Base-by-base conservation (phyloP, 2,113 vertebrate species). In the Elgaria multicarinata region DNA sequence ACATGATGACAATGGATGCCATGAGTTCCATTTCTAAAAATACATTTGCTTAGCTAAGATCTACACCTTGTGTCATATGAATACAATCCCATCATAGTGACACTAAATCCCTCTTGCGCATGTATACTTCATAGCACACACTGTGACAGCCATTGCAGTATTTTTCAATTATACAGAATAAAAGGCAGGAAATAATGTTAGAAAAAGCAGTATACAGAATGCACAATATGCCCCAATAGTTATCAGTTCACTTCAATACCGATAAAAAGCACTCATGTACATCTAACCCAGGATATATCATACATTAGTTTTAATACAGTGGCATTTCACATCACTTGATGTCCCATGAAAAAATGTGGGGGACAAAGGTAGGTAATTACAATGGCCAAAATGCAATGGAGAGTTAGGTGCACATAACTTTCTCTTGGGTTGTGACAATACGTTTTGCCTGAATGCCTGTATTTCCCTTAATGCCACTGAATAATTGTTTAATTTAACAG, bases 391-490 rank as follows among this genome's bases (percentile, higher is more conserved):
- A 16, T 72, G 24, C 67, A 55, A 74, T 33, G 39, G 67, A 72
- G 22, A 20, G 12, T 67, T 46, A 44, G 12, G 13, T 69, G n/a
- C 44, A 50, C 26, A 20, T 22, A 83, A 83, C 64, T 82, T 66
- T 31, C 8, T 44, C 28, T 58, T 75, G 53, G 12, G 0, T 44
- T 76, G 50, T 39, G 24, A 28, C 44, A 20, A 76, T 67, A 85
- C 58, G 0, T 58, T 66, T 3, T 36, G 7, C 16, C 58, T 83
- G 22, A 77, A 85, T 46, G 62, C 3, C n/a, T 67, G 53, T 14
- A 85, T 89, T 91, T 46, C 78, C 12, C n/a, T 69, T 46, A 64
- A 87, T 22, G 20, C 83, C 2, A 42, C 20, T 92, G 92, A 91
- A 26, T 0, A 91, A 9, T 55, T 87, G 4, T 91, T 82, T 82